These are phyloP conservation scores for Corythoichthys haematopterus DNA, from an alignment of 2,113 vertebrate species.

Conservation along the genomic window DNA sequence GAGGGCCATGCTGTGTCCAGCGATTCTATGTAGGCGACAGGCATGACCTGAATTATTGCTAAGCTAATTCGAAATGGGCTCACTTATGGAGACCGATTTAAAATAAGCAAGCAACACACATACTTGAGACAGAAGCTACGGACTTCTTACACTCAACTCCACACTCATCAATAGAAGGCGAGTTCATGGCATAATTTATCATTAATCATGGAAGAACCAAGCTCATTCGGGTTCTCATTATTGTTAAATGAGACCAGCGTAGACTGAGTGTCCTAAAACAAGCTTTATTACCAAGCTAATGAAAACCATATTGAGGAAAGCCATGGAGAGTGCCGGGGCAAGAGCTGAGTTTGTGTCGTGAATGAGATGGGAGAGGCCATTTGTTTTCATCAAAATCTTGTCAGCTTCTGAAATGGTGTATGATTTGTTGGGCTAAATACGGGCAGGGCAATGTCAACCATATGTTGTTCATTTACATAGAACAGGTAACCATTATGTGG, in stretches of 20 bases:
- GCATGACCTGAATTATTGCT: too few relatives aligned
- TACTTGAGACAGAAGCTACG: not conserved
- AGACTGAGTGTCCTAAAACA: not conserved
- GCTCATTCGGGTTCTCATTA: slow-evolving; percentile 21
- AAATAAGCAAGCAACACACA: too few relatives aligned
- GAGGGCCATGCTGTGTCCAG: too few relatives aligned
- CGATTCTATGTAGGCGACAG: too few relatives aligned
- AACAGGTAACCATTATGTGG: not conserved
- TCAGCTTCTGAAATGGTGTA: slow-evolving; percentile 14
- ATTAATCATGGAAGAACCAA: slow-evolving; percentile 10
- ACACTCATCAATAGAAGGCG: not conserved
- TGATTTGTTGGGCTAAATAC: not conserved
- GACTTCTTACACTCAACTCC: not conserved
- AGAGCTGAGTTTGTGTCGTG: not conserved
- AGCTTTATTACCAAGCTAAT: slow-evolving; percentile 22
- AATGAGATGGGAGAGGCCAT: slow-evolving; percentile 7
- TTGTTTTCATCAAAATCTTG: slow-evolving; percentile 24
- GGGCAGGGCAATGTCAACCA: not conserved
- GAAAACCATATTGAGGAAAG: slow-evolving; percentile 6
- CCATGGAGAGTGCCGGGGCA: not conserved
- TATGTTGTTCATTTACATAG: not conserved
- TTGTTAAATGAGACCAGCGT: slow-evolving; percentile 16
- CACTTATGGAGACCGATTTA: too few relatives aligned
- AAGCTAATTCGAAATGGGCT: too few relatives aligned
- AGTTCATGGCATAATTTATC: slow-evolving; percentile 5